phyloP scores from a whole-genome alignment of 2,888 invertebrate species.

The Nephrotoma flavescens region DNA sequence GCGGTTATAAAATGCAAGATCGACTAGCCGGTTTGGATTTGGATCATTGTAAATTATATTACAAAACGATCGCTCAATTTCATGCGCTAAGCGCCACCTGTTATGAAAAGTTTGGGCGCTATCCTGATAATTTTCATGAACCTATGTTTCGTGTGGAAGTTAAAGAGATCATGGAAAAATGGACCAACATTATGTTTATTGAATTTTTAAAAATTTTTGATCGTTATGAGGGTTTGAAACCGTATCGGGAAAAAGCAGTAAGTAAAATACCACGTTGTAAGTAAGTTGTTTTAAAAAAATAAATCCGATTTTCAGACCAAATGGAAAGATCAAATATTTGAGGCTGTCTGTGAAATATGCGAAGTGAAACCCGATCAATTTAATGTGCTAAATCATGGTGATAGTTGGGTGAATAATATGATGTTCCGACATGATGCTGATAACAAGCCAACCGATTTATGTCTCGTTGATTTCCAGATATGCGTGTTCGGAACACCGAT shows the following conservation, averaged over 20 bases:
- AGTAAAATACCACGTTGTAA: background rate
- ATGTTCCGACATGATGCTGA: background rate
- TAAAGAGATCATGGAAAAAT: background rate
- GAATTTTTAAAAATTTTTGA: background rate
- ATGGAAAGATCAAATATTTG: background rate
- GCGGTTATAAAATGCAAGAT: constrained; percentile 23
- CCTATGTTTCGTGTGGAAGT: background rate
- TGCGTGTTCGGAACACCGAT: background rate
- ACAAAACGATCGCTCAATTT: background rate
- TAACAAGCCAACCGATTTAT: background rate
- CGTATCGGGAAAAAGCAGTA: background rate
- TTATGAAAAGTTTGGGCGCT: background rate
- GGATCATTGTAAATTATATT: background rate
- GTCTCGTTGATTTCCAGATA: background rate
- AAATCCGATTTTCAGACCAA: background rate
- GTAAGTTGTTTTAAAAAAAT: background rate
- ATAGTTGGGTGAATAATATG: background rate
- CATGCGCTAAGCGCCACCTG: background rate
- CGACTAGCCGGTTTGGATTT: constrained; percentile 21
- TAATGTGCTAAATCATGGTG: background rate
- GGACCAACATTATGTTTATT: background rate
- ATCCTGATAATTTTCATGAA: background rate
- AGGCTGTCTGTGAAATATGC: background rate
- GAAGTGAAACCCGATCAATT: background rate
- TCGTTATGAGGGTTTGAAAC: background rate